These are phyloP conservation scores for Philopedon plagiatum DNA, from an alignment of 2,888 invertebrate species.

Conservation along the genomic window DNA sequence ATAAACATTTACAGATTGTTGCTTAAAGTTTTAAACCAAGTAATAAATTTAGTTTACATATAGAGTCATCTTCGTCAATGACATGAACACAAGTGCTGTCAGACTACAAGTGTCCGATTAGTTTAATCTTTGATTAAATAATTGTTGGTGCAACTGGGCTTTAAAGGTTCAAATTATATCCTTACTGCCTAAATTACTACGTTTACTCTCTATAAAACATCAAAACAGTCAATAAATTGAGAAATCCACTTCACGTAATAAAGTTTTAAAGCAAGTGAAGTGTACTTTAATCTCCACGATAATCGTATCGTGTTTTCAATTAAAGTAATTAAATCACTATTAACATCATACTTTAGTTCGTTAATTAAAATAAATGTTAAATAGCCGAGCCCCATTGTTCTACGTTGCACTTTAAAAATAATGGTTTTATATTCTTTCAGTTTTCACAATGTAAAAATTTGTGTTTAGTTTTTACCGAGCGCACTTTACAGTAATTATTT, in stretches of 20 bases:
- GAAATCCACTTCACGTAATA: not conserved
- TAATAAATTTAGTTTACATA: no score
- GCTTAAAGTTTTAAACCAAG: no score
- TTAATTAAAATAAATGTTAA: slow-evolving; percentile 16
- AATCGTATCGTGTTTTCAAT: slow-evolving; percentile 20
- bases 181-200: no score
- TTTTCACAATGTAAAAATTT: slow-evolving; percentile 12
- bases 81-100: no score
- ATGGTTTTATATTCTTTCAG: slow-evolving; percentile 2
- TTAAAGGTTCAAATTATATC: no score
- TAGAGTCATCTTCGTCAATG: no score
- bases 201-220: not conserved
- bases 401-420: slow-evolving; percentile 5
- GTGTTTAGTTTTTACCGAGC: not conserved
- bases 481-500: not conserved
- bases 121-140: no score
- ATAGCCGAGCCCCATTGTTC: slow-evolving; percentile 13
- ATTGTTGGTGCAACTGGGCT: no score
- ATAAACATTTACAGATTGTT: no score
- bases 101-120: no score
- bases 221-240: not conserved
- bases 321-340: slow-evolving; percentile 17
- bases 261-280: slow-evolving; percentile 4
- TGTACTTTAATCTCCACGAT: not conserved
- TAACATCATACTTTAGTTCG: not conserved